These are phyloP conservation scores for Clivina fossor DNA, from an alignment of 2,888 invertebrate species.

Conservation along the genomic window DNA sequence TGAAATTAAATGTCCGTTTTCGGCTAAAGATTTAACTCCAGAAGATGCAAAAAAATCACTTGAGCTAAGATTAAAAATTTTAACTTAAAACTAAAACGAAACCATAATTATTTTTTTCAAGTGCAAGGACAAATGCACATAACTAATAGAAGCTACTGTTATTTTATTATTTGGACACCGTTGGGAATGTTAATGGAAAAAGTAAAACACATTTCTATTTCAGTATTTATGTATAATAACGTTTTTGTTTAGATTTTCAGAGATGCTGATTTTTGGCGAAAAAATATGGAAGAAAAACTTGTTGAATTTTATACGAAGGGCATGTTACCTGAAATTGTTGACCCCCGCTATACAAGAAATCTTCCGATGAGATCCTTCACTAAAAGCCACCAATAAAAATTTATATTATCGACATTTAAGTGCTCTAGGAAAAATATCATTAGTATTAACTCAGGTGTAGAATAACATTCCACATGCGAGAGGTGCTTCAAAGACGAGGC, in stretches of 20 bases:
- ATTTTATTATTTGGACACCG: conserved; percentile 2
- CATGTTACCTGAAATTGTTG: conserved; percentile 1
- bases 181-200: background rate
- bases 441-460: too few relatives aligned
- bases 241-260: conserved; percentile 1
- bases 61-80: background rate
- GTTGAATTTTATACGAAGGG: conserved; percentile 5
- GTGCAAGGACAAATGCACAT: background rate
- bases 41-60: conserved; percentile 1
- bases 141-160: background rate
- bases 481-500: too few relatives aligned
- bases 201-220: too few relatives aligned
- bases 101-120: background rate
- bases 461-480: too few relatives aligned
- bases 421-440: too few relatives aligned
- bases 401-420: too few relatives aligned
- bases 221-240: too few relatives aligned
- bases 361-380: background rate
- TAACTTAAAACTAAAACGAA: conserved; percentile 1
- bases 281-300: background rate
- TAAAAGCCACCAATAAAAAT: conserved; percentile 2
- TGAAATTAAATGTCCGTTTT: conserved; percentile 3
- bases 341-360: background rate
- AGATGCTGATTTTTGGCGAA: background rate
- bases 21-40: background rate